Evolutionary conservation across 2,797 vertebrate species (phyloP).

Genomic region (Gastrophryne carolinensis): DNA sequence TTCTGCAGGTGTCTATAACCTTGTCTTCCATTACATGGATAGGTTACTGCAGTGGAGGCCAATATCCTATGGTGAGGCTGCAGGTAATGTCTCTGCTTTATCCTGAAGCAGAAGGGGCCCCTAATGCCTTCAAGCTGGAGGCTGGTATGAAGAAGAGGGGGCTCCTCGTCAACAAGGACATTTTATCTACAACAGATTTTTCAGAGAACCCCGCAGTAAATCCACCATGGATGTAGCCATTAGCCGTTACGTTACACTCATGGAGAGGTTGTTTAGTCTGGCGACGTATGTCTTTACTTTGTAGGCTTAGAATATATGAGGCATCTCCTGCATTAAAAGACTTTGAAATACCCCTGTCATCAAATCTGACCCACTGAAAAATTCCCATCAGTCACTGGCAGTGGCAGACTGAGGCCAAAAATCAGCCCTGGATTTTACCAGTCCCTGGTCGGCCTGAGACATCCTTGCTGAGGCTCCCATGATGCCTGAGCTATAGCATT

Average conservation of each 20-base stretch:
- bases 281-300: not conserved
- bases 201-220: not conserved
- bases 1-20: slow-evolving; percentile 25
- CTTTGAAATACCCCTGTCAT: too few relatives aligned
- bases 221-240: not conserved
- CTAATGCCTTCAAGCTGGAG: slow-evolving; percentile 4
- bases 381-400: too few relatives aligned
- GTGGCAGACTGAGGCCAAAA: too few relatives aligned
- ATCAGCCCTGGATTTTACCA: too few relatives aligned
- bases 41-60: not conserved
- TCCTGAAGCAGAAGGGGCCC: not conserved
- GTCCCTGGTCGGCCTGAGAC: too few relatives aligned
- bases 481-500: too few relatives aligned
- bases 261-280: not conserved
- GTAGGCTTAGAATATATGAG: not conserved
- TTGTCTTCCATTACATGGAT: not conserved
- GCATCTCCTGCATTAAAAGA: too few relatives aligned
- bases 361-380: too few relatives aligned
- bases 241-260: not conserved
- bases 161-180: not conserved
- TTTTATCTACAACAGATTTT: not conserved
- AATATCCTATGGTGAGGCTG: not conserved
- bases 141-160: not conserved
- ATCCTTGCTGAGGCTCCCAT: too few relatives aligned
- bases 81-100: slow-evolving; percentile 10